phyloP scores from a whole-genome alignment of 2,888 invertebrate species.

The Notocelia uddmanniana region DNA sequence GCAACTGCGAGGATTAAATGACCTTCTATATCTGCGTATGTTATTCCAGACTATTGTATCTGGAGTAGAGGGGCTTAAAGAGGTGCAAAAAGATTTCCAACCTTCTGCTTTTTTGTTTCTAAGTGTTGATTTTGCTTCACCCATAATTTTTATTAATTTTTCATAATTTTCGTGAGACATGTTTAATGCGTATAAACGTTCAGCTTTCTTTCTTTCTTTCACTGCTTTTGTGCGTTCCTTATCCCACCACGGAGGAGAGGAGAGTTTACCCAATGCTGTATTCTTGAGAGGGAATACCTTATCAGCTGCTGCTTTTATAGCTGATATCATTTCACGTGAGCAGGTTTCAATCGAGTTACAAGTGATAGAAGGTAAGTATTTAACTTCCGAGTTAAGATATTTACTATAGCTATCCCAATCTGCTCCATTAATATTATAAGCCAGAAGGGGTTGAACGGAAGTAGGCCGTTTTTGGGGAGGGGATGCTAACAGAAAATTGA shows the following conservation, averaged over 20 bases:
- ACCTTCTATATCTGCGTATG: too few species aligned
- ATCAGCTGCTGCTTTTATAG: neutral
- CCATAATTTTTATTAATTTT: neutral
- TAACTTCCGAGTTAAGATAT: neutral
- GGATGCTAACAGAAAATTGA: neutral
- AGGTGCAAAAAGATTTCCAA: constrained; percentile 7
- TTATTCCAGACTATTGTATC: constrained; percentile 1
- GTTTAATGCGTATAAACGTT: neutral
- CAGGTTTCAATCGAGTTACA: neutral
- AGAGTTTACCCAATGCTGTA: neutral
- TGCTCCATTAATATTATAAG: constrained; percentile 1
- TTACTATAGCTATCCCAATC: neutral
- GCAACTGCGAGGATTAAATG: too few species aligned
- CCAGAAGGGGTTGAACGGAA: neutral
- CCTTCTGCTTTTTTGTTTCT: neutral
- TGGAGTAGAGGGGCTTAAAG: constrained; percentile 6
- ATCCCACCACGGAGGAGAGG: constrained; percentile 20
- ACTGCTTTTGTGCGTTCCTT: neutral
- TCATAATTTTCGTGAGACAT: too few species aligned
- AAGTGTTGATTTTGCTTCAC: neutral
- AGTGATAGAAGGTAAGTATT: neutral
- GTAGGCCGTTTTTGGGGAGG: neutral
- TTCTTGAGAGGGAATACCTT: constrained; percentile 12
- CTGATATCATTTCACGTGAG: neutral
- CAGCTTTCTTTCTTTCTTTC: neutral